Conservation (phyloP, 2,113 vertebrate genomes). For the Scomber colias region DNA sequence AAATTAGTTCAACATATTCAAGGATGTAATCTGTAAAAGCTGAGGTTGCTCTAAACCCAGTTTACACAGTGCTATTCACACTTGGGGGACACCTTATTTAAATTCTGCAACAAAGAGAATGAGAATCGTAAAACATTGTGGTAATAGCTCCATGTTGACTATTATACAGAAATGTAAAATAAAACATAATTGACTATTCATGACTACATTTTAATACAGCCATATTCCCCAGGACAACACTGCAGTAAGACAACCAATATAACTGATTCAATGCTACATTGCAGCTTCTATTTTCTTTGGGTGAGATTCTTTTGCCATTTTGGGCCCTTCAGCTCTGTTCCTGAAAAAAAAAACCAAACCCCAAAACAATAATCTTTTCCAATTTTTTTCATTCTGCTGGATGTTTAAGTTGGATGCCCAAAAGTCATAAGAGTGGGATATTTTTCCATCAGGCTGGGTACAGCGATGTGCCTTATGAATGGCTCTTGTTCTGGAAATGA, state of each 20-base stretch:
- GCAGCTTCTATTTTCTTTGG: neutral
- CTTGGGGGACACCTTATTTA: neutral
- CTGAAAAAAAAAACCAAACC: neutral
- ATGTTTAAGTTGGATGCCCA: constrained; percentile 20
- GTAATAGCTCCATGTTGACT: constrained; percentile 26
- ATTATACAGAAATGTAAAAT: constrained; percentile 25
- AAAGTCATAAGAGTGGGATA: constrained; percentile 9
- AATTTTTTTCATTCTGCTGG: constrained; percentile 6
- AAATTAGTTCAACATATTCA: neutral
- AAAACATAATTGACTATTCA: constrained; percentile 26
- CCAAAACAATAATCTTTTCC: neutral
- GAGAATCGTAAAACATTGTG: constrained; percentile 32
- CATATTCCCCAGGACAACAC: constrained; percentile 9
- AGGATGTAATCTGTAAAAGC: neutral
- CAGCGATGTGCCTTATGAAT: constrained; percentile 22
- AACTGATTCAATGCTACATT: neutral
- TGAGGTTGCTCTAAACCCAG: neutral
- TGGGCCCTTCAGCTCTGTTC: neutral
- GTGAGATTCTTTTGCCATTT: neutral
- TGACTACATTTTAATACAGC: constrained; percentile 20
- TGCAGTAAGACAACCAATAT: constrained; percentile 18
- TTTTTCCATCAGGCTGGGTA: constrained; percentile 13
- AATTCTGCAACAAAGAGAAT: constrained; percentile 29
- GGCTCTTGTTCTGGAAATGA: constrained; percentile 23
- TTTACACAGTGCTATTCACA: neutral